Base-by-base conservation (phyloP, 2,888 invertebrate species). In the Acleris holmiana region DNA sequence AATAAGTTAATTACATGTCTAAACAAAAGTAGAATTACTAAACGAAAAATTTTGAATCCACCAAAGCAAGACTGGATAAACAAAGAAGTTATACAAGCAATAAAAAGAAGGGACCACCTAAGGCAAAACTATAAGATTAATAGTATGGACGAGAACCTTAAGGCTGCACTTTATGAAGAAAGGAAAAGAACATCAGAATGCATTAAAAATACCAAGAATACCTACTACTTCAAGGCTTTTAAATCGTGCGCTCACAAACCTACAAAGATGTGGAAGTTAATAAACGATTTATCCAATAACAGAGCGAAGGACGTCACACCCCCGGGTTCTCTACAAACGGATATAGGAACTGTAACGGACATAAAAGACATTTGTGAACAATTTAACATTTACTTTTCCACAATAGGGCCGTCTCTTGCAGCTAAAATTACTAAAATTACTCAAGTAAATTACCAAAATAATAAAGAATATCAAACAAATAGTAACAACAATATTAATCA, bases 101-200 rank as follows among this genome's bases (percentile, higher is more conserved):
- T n/a, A n/a, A n/a, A n/a, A n/a, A n/a, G n/a, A n/a, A n/a, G n/a
- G n/a, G n/a, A n/a, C n/a, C n/a, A n/a, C n/a, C n/a, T n/a, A n/a
- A n/a, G 73, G 73, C 25, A 44, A 25, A 41, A 56, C 50, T 7
- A 57, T 0, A 70, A 71, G 29, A 51, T 59, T 8, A 54, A 68
- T 19, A 6, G 17, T 18, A 4, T 6, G 0, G 4, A 35, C 29
- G 10, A 29, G 4, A 18, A 17, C 2, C 2, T 17, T 2, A 7
- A 23, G n/a, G 2, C 8, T 2, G 17, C 29, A 2, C 17, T 51
- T 4, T 10, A n/a, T 10, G 5, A 29, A 10, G 25, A 25, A 18
- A 29, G 18, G 21, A 51, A 51, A n/a, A 7, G 2, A 18, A 17
- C 29, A 8, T 25, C 50, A 5, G n/a, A 18, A 2, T 1, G 1